Evolutionary conservation across 2,888 invertebrate species (phyloP).

Genomic region (Cerceris rybyensis): DNA sequence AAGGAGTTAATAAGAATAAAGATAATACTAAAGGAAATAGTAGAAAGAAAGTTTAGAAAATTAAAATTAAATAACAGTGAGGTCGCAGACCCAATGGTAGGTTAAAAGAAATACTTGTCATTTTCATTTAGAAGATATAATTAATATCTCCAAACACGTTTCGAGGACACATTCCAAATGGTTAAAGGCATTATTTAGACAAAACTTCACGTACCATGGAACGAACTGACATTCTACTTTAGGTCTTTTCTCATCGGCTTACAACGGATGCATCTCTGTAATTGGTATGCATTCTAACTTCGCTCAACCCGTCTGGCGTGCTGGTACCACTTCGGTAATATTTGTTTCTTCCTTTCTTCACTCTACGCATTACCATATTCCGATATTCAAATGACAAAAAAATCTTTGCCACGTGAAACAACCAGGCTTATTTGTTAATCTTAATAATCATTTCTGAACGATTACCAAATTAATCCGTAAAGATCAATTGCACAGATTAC

Average conservation of each 20-base stretch:
- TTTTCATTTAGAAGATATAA: conserved; percentile 11
- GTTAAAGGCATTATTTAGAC: conserved; percentile 47
- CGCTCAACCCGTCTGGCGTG: conserved; percentile 43
- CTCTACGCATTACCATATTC: not conserved
- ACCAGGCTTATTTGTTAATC: too few relatives aligned
- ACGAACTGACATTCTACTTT: conserved; percentile 45
- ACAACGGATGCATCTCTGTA: conserved; percentile 58
- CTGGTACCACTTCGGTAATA: conserved; percentile 52
- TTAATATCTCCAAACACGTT: conserved; percentile 51
- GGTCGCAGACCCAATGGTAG: too few relatives aligned
- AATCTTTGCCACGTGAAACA: not conserved
- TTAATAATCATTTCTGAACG: too few relatives aligned
- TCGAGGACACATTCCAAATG: conserved; percentile 33
- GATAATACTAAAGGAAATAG: too few relatives aligned
- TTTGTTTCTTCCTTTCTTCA: conserved; percentile 28
- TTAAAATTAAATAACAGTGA: too few relatives aligned
- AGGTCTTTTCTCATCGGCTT: conserved; percentile 61
- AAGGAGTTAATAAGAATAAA: too few relatives aligned
- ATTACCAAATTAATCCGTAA: too few relatives aligned
- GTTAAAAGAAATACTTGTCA: too few relatives aligned
- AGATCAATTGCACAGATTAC: too few relatives aligned
- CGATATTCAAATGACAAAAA: not conserved
- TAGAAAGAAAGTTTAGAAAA: too few relatives aligned
- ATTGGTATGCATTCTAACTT: conserved; percentile 64
- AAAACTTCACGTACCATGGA: conserved; percentile 49